phyloP scores from a whole-genome alignment of 2,888 invertebrate species.

The Leptopilina myrica region DNA sequence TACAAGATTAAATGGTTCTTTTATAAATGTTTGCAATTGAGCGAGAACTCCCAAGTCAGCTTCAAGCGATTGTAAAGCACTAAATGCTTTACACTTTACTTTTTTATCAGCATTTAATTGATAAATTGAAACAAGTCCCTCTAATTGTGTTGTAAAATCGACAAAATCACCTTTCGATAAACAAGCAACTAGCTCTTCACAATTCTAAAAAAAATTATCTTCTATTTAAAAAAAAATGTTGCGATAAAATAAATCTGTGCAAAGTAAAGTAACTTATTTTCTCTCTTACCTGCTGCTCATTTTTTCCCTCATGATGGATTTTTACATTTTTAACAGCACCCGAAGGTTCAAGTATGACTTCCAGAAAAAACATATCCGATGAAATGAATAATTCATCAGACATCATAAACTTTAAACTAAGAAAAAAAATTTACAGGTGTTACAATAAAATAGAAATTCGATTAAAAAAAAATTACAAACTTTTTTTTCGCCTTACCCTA shows the following conservation, averaged over 20 bases:
- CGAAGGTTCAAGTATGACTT: conserved; percentile 89
- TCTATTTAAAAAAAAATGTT: neutral
- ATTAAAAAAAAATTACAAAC: neutral
- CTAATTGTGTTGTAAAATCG: conserved; percentile 95
- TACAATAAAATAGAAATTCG: neutral
- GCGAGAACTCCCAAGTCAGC: conserved; percentile 90
- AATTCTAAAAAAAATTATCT: conserved; percentile 83
- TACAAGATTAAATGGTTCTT: conserved; percentile 85
- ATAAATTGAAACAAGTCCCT: conserved; percentile 93
- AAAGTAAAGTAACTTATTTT: neutral
- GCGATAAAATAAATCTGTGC: too few relatives aligned
- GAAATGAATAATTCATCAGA: conserved; percentile 93
- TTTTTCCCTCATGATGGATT: conserved; percentile 93
- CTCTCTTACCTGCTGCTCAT: conserved; percentile 76
- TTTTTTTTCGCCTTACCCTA: conserved; percentile 80
- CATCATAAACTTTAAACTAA: conserved; percentile 90
- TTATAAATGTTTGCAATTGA: conserved; percentile 86
- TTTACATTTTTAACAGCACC: conserved; percentile 93
- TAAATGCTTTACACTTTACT: conserved; percentile 94
- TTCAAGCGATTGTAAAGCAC: conserved; percentile 94
- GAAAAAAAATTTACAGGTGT: conserved; percentile 56
- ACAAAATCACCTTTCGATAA: conserved; percentile 91
- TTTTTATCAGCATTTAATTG: conserved; percentile 96
- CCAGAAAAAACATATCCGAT: conserved; percentile 97
- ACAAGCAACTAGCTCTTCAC: conserved; percentile 91